A percentile compares a stretch with the other conserved stretches of the same genome.
These are phyloP conservation scores for Florisuga fusca DNA, from an alignment of 2,797 vertebrate species.

Conservation along the genomic window DNA sequence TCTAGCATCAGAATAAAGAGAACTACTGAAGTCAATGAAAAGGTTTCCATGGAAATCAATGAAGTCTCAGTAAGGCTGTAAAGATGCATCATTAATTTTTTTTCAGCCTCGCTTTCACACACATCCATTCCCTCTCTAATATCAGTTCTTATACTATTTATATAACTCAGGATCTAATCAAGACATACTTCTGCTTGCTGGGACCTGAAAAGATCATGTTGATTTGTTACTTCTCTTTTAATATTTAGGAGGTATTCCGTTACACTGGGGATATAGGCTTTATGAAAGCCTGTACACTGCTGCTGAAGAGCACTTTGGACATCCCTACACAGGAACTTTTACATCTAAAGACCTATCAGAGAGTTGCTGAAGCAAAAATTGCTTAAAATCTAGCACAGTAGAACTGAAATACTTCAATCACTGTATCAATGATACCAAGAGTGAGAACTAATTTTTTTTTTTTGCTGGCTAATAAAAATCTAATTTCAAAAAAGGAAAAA, in stretches of 20 bases:
- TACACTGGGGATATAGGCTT: background rate
- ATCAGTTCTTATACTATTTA: slow-evolving; percentile 68
- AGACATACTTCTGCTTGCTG: slow-evolving; percentile 54
- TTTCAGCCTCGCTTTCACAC: slow-evolving; percentile 56
- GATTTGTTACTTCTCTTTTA: slow-evolving; percentile 62
- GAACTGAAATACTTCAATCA: background rate
- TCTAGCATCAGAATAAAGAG: slow-evolving; percentile 32
- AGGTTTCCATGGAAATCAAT: slow-evolving; percentile 73
- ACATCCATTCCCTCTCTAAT: slow-evolving; percentile 55
- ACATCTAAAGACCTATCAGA: background rate
- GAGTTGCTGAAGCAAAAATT: background rate
- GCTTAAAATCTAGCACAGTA: background rate
- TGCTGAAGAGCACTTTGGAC: background rate
- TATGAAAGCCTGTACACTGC: background rate
- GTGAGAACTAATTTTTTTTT: background rate
- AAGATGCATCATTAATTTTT: slow-evolving; percentile 74
- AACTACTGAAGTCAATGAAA: slow-evolving; percentile 59
- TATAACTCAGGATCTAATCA: slow-evolving; percentile 71
- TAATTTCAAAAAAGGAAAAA: background rate
- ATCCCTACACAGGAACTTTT: background rate
- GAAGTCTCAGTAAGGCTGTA: slow-evolving; percentile 66
- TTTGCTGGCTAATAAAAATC: background rate
- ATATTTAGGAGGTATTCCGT: slow-evolving; percentile 46
- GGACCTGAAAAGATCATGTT: slow-evolving; percentile 54
- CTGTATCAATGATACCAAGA: background rate